phyloP scores from a whole-genome alignment of 2,113 vertebrate species.

The Triplophysa siluroides region DNA sequence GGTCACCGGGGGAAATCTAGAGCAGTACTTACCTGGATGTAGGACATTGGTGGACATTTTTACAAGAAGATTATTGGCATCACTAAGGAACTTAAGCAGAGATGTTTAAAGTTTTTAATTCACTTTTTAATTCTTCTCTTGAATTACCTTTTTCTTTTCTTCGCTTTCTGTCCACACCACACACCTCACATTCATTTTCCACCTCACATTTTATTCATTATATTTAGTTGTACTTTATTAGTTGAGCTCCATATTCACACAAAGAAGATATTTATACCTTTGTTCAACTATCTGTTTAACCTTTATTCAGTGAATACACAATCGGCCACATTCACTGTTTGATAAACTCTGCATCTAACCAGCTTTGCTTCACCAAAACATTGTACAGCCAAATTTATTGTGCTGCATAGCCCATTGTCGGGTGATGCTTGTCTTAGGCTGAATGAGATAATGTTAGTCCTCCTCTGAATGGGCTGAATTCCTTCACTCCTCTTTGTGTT shows the following conservation, averaged over 20 bases:
- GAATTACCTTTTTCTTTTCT: constrained; percentile 18
- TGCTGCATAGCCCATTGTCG: constrained; percentile 65
- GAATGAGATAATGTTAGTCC: constrained; percentile 71
- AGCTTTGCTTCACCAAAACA: constrained; percentile 70
- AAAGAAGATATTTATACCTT: constrained; percentile 7
- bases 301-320: constrained; percentile 62
- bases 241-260: neutral
- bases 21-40: constrained; percentile 59
- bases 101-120: constrained; percentile 42
- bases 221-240: constrained; percentile 10
- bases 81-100: constrained; percentile 52
- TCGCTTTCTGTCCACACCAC: neutral
- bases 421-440: constrained; percentile 72
- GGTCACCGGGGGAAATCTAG: constrained; percentile 58
- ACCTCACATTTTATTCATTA: constrained; percentile 13
- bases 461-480: constrained; percentile 65
- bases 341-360: constrained; percentile 74
- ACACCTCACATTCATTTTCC: neutral
- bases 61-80: constrained; percentile 64
- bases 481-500: constrained; percentile 62
- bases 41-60: constrained; percentile 60
- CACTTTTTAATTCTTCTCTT: neutral
- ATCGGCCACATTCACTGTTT: constrained; percentile 71
- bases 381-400: constrained; percentile 68
- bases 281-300: constrained; percentile 42